Conservation (phyloP, 92 coral and sea anemone species). For the Palythoa grandiflora region DNA sequence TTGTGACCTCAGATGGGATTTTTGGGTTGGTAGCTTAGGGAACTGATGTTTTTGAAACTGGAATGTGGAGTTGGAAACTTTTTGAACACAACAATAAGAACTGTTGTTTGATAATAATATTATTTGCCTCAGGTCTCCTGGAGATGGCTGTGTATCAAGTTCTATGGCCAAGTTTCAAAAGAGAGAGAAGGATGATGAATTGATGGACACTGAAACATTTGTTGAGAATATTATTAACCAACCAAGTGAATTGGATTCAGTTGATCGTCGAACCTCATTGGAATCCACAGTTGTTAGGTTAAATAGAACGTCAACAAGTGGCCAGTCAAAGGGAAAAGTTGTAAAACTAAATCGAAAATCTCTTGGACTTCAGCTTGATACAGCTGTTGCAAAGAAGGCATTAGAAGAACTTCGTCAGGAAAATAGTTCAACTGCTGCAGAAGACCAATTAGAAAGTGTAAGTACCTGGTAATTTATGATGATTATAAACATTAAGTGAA, state of each 20-base stretch:
- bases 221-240: background rate
- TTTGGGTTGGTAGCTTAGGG: too few species aligned
- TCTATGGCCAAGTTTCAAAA: background rate
- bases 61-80: too few species aligned
- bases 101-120: background rate
- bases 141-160: background rate
- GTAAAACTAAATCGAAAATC: constrained; percentile 85
- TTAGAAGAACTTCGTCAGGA: background rate
- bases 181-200: background rate
- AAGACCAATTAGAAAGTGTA: background rate
- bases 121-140: background rate
- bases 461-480: background rate
- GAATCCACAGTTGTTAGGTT: constrained; percentile 37
- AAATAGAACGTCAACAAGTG: background rate
- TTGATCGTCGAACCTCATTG: background rate
- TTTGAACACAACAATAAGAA: too few species aligned
- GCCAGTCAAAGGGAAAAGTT: constrained; percentile 64
- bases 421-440: background rate
- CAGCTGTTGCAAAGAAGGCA: constrained; percentile 23
- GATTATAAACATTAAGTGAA: background rate
- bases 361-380: constrained; percentile 45
- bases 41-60: too few species aligned
- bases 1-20: too few species aligned
- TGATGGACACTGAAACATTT: background rate
- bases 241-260: background rate